Conservation (phyloP, 2,797 vertebrate species). For the Bufotes viridis region DNA sequence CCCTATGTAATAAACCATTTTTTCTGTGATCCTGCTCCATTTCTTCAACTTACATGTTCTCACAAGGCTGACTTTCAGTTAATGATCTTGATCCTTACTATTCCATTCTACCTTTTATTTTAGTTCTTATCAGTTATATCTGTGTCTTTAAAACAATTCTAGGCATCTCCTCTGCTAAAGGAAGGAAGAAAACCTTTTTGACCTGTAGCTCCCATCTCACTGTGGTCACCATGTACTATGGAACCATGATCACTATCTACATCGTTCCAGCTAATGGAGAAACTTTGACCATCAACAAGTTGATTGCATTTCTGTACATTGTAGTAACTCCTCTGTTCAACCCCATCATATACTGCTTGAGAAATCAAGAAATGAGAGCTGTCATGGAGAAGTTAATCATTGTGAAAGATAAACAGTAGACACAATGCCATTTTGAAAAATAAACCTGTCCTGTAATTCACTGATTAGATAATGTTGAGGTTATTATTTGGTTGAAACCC, state of each 20-base stretch:
- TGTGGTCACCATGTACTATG: background rate
- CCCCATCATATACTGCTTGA: background rate
- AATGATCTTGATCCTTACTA: background rate
- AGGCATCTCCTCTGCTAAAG: background rate
- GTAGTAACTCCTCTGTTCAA: too few species aligned
- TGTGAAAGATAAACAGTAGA: background rate
- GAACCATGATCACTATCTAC: background rate
- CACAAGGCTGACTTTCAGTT: background rate
- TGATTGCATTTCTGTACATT: background rate
- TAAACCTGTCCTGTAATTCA: background rate
- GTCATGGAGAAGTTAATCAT: background rate
- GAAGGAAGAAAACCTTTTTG: background rate
- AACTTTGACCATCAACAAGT: background rate
- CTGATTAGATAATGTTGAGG: too few species aligned
- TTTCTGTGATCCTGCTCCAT: background rate
- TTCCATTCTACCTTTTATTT: background rate
- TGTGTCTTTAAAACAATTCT: background rate
- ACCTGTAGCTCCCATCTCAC: background rate
- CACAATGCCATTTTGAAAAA: background rate
- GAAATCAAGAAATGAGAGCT: background rate
- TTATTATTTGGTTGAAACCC: too few species aligned
- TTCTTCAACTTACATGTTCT: background rate
- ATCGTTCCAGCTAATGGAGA: background rate
- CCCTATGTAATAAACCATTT: background rate
- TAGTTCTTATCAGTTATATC: background rate